Evolutionary conservation across 2,113 vertebrate species (phyloP), one percentile per base, ranked within the genome.

Genomic region (Antechinus stuartii): DNA sequence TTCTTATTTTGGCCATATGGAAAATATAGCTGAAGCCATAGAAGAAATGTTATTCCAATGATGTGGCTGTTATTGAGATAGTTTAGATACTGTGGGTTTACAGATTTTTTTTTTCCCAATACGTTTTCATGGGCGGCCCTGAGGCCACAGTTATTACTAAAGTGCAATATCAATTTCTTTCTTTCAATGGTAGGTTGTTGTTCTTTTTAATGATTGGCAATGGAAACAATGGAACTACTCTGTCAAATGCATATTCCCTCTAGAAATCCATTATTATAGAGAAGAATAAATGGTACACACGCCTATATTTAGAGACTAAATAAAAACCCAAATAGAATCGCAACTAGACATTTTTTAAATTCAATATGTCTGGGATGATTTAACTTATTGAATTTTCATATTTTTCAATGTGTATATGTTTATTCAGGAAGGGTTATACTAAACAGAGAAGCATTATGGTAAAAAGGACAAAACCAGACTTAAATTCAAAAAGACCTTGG

Each of bases 321-420:
- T 14, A 96, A 98, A 97, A 93, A 93, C 93, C 95, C 97, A 96
- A 91, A 89, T 94, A 90, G 94, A 95, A 93, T 76, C 26, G 96
- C 61, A 97, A 50, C 84, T 93, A 98, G 95, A 95, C 95, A 97
- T 95, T 93, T 94, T 96, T 94, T n/a, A 97, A 96, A 50, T 95
- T 93, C 76, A 91, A 42, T 56, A 50, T 97, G 92, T 97, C 97
- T 98, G 93, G 46, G 46, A 94, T 54, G 25, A 92, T 94, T 50
- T 84, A 50, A 50, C 25, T 27, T 4, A 92, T 92, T 94, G 90
- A 94, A 94, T 93, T 93, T 96, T 90, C 97, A 96, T 94, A 97
- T 98, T 97, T 96, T 97, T 54, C 97, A 95, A 95, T 97, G 94
- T 95, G 91, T 57, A 92, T 68, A 57, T 19, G 97, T 93, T 97